A percentile compares a stretch with the other conserved stretches of the same genome.
phyloP scores from a whole-genome alignment of 2,113 vertebrate species.

The human (Homo sapiens) region DNA sequence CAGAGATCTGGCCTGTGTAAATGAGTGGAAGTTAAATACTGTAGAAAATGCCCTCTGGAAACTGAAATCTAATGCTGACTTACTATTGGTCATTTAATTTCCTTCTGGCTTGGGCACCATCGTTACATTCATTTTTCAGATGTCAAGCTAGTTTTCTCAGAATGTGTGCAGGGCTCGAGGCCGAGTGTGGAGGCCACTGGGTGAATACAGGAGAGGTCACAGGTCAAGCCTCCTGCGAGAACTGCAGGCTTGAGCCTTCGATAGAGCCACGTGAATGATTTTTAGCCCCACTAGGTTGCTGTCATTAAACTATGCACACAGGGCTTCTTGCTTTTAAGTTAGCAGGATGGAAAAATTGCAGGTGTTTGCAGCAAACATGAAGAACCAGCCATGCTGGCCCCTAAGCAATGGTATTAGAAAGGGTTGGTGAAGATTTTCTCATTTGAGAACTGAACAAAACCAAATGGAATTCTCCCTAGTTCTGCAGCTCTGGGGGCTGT shows the following conservation, averaged over 20 bases:
- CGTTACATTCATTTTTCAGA: background rate
- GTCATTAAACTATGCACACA: background rate
- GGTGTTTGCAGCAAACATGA: too few relatives aligned
- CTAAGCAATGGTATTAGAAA: background rate
- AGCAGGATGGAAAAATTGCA: background rate
- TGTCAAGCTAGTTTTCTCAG: background rate
- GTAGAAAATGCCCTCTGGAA: background rate
- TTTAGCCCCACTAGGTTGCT: background rate
- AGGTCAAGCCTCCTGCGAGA: background rate
- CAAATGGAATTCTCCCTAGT: background rate
- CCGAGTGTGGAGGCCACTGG: background rate
- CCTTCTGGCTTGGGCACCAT: background rate
- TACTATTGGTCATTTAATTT: background rate
- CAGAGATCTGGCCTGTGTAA: background rate
- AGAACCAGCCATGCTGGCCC: background rate
- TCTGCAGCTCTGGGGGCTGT: background rate
- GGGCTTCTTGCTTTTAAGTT: background rate
- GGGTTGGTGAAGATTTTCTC: background rate
- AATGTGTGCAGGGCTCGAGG: background rate
- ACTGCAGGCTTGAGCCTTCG: background rate
- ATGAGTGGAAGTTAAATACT: background rate
- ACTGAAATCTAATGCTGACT: constrained; percentile 13
- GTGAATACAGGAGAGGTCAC: background rate
- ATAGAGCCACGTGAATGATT: background rate
- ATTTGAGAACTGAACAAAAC: background rate